Percentiles rank a stretch among this genome's conserved stretches.
Conservation (phyloP, 2,797 vertebrate genomes). For the Acanthurus tractus region DNA sequence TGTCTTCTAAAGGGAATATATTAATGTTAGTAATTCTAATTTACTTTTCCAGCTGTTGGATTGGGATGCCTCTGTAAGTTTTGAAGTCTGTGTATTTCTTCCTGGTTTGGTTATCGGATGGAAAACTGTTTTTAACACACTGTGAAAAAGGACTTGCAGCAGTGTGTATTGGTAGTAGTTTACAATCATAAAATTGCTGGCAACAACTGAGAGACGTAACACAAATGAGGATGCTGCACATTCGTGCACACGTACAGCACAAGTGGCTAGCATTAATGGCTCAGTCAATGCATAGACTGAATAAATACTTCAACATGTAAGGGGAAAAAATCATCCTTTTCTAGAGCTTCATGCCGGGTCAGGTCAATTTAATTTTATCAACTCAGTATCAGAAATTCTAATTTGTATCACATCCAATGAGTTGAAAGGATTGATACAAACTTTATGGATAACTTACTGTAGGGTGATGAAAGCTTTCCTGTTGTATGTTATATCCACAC, state of each 20-base stretch:
- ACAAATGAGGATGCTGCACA: too few relatives aligned
- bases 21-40: conserved; percentile 29
- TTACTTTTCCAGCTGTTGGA: conserved; percentile 34
- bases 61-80: conserved; percentile 14
- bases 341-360: not conserved
- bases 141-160: not conserved
- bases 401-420: not conserved
- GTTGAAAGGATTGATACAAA: not conserved
- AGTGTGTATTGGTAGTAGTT: not conserved
- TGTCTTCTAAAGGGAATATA: conserved; percentile 29
- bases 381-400: not conserved
- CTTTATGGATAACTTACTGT: not conserved
- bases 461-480: not conserved
- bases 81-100: conserved; percentile 2
- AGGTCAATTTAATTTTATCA: not conserved
- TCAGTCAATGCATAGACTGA: not conserved
- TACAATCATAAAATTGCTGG: rapidly evolving
- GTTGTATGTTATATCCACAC: not conserved
- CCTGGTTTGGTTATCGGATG: conserved; percentile 17
- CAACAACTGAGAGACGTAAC: not conserved
- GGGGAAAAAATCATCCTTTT: not conserved
- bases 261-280: too few relatives aligned
- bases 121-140: conserved; percentile 13
- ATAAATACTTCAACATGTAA: not conserved
- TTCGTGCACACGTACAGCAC: not conserved